Evolutionary conservation across 2,113 vertebrate species (phyloP).

Genomic region (Antidorcas marsupialis): DNA sequence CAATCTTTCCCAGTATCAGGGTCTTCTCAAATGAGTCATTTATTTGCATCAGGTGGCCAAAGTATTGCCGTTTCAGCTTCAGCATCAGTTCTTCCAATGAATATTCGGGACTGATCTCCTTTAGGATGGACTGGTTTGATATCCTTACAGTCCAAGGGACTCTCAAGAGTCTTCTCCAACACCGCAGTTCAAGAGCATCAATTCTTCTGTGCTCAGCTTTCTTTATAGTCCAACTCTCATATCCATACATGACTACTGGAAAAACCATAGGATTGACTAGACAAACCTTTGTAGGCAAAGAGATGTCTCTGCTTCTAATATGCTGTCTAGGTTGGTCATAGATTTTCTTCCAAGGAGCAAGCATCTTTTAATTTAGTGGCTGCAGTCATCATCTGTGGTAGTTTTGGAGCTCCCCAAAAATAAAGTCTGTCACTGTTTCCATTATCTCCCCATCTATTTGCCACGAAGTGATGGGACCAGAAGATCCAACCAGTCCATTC

Average conservation of each 20-base stretch:
- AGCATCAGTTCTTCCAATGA: not conserved
- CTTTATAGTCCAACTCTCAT: not conserved
- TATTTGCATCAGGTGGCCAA: not conserved
- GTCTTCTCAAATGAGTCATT: not conserved
- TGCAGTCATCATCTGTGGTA: no score
- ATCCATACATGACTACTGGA: not conserved
- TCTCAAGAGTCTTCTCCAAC: not conserved
- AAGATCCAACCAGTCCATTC: no score
- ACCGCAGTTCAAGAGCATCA: not conserved
- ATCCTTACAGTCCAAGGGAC: not conserved
- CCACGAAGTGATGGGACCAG: not conserved
- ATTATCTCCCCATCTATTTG: not conserved
- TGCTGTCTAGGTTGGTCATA: no score
- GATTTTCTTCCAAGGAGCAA: no score
- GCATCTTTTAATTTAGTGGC: no score
- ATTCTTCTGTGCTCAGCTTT: not conserved
- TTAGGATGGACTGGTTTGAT: not conserved
- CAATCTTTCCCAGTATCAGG: not conserved
- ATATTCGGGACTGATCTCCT: not conserved
- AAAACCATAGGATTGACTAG: not conserved
- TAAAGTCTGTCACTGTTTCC: not conserved
- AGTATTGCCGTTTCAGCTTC: not conserved
- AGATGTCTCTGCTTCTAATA: no score
- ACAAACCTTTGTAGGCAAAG: accelerated
- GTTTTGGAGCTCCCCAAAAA: not conserved